Evolutionary conservation across 2,113 vertebrate species (phyloP), one percentile per base, ranked within the genome.

Genomic region (Oryzias woworae): DNA sequence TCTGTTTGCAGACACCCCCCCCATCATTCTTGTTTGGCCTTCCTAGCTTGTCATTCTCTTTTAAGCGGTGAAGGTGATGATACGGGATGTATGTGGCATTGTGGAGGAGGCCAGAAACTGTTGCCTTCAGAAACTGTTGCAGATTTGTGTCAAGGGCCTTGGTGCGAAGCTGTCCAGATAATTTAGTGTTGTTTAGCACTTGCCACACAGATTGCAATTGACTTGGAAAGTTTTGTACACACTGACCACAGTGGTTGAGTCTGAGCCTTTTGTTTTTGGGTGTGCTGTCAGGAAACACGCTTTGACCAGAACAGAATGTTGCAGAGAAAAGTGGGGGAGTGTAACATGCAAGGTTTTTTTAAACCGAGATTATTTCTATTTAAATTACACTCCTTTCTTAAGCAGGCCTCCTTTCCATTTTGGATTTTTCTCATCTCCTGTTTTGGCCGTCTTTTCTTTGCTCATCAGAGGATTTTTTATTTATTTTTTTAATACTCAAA

Each of bases 1-100:
- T 89, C 87, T 77, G 64, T 87, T 86, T 83, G 76, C 82, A 72
- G 72, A 80, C 59, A 41, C 44, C 17, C 26, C 16, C 15, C 22
- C 28, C 17, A 51, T 69, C 71, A 53, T 61, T 73, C 53, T 69
- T 15, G 51, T 51, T 62, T 41, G 50, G 60, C 80, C 51, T 60
- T 17, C 52, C n/a, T 58, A 23, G 23, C 46, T 46, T 65, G 66
- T 64, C 36, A 7, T 70, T 80, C 59, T 72, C 72, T 53, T 75
- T 65, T 71, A 77, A 71, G 65, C n/a, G 14, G 47, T 26, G 45
- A 57, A 62, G 26, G 60, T 58, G 55, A 55, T 58, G 51, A 6
- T 62, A 12, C 2, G 53, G 49, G 31, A 41, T 41, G 28, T 31
- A 53, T 15, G 17, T 22, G 18, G 26, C 12, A 22, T 50, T n/a